phyloP scores from a whole-genome alignment of 2,888 invertebrate species.

The Isoperla grammatica region DNA sequence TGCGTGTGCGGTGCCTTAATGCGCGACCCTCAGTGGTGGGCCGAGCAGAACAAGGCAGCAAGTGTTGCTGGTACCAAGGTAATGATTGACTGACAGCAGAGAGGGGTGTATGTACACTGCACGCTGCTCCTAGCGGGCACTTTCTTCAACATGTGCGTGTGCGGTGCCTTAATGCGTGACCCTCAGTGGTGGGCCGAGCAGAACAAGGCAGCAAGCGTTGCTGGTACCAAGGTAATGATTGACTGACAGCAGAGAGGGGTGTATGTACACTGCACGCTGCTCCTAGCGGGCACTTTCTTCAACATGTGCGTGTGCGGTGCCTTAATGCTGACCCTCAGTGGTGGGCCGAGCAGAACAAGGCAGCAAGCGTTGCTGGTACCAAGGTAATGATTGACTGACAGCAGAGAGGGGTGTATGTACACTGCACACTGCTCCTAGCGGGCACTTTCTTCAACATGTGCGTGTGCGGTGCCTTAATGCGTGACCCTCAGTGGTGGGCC shows the following conservation, averaged over 20 bases:
- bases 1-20: constrained; percentile 82
- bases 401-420: constrained; percentile 89
- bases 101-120: too few relatives aligned
- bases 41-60: constrained; percentile 52
- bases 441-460: constrained; percentile 72
- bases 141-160: constrained; percentile 77
- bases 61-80: constrained; percentile 43
- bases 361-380: constrained; percentile 42
- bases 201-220: constrained; percentile 45
- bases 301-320: constrained; percentile 82
- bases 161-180: constrained; percentile 81
- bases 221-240: constrained; percentile 45
- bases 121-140: constrained; percentile 76
- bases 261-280: constrained; percentile 67
- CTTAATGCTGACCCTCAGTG: constrained; percentile 78
- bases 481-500: constrained; percentile 66
- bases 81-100: too few relatives aligned
- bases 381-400: constrained; percentile 47
- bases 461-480: constrained; percentile 79
- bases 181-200: constrained; percentile 78
- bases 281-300: constrained; percentile 69
- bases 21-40: constrained; percentile 84
- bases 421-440: constrained; percentile 71
- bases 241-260: constrained; percentile 84
- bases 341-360: constrained; percentile 54